Evolutionary conservation across 2,888 invertebrate genomes (phyloP).

Genomic region (Hirtodrosophila cameraria): DNA sequence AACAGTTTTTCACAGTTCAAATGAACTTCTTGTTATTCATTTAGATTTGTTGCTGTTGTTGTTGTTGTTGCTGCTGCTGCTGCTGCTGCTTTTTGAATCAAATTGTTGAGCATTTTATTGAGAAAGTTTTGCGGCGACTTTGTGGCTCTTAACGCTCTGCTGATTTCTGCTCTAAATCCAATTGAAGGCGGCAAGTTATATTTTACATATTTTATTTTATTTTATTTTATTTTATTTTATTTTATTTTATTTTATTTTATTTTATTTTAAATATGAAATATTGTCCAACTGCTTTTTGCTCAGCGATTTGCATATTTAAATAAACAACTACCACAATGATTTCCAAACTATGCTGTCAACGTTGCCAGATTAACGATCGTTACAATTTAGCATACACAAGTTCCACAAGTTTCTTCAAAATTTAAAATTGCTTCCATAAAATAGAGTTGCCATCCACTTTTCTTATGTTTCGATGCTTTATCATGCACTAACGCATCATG

Average conservation of each 20-base stretch:
- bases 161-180: conserved; percentile 32
- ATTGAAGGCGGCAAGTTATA: conserved; percentile 37
- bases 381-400: conserved; percentile 1
- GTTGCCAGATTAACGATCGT: not conserved
- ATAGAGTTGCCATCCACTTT: too few species aligned
- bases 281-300: conserved; percentile 5
- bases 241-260: too few species aligned
- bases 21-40: conserved; percentile 42
- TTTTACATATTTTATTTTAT: too few species aligned
- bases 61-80: conserved; percentile 23
- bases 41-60: conserved; percentile 16
- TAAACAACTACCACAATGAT: conserved; percentile 39
- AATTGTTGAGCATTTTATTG: conserved; percentile 70
- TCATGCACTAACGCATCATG: too few species aligned
- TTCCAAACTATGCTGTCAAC: not conserved
- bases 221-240: too few species aligned
- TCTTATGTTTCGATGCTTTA: too few species aligned
- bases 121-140: conserved; percentile 61
- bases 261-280: conserved; percentile 40
- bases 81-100: conserved; percentile 30
- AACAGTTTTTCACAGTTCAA: conserved; percentile 64
- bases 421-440: too few species aligned
- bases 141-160: conserved; percentile 60
- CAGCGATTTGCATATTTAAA: conserved; percentile 9
- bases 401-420: not conserved